phyloP scores from a whole-genome alignment of 2,797 vertebrate genomes.

The Bovichtus variegatus region DNA sequence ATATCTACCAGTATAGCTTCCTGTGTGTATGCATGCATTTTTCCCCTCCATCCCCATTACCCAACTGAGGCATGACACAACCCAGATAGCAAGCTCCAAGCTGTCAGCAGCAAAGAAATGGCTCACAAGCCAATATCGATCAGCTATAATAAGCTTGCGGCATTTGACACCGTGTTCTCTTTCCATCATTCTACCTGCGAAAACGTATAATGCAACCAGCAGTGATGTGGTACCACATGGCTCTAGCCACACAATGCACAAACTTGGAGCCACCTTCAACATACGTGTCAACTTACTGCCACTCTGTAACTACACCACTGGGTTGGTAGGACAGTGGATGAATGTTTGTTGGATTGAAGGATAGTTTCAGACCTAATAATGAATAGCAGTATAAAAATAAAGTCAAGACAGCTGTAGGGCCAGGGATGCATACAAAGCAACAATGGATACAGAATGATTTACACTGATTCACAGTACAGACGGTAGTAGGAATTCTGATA shows the following conservation, averaged over 20 bases:
- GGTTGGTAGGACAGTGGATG: constrained; percentile 8
- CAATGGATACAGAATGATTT: neutral
- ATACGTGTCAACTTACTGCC: constrained; percentile 19
- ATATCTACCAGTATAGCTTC: constrained; percentile 23
- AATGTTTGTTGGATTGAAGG: constrained; percentile 12
- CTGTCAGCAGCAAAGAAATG: constrained; percentile 73
- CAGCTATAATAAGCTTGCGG: constrained; percentile 76
- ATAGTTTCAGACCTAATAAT: constrained; percentile 39
- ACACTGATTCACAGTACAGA: constrained; percentile 22
- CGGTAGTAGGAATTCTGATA: constrained; percentile 3
- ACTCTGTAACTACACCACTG: constrained; percentile 21
- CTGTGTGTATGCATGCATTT: constrained; percentile 16
- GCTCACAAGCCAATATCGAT: constrained; percentile 74
- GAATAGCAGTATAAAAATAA: constrained; percentile 37
- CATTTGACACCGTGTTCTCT: constrained; percentile 61
- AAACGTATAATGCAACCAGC: constrained; percentile 22
- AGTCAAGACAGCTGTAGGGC: constrained; percentile 7
- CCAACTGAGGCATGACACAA: constrained; percentile 72
- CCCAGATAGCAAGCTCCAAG: constrained; percentile 60
- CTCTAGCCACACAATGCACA: constrained; percentile 22
- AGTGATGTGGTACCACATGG: constrained; percentile 20
- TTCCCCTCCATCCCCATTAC: constrained; percentile 58
- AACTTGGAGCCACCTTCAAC: constrained; percentile 26
- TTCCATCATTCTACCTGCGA: constrained; percentile 47
- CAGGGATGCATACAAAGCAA: neutral